Evolutionary conservation across 1,140 invertebrate species (phyloP).

Genomic region (Physella acuta): DNA sequence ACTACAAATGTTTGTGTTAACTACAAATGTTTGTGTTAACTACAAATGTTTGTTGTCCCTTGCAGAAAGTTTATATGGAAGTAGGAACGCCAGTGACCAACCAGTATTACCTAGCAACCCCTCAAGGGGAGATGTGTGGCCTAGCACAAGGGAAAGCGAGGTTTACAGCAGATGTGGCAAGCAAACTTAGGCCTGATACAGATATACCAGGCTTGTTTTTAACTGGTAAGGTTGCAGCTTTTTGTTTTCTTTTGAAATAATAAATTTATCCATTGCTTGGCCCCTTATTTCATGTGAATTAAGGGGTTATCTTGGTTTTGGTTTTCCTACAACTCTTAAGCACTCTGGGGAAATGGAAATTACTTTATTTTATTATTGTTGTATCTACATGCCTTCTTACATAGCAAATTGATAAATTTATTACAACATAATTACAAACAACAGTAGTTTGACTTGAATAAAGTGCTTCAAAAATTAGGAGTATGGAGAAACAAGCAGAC

Average conservation of each 20-base stretch:
- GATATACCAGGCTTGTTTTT: constrained; percentile 56
- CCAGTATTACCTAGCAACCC: constrained; percentile 55
- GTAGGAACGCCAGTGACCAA: constrained; percentile 58
- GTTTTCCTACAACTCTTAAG: not conserved
- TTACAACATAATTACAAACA: too few relatives aligned
- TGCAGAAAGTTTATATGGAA: constrained; percentile 51
- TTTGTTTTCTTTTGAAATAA: not conserved
- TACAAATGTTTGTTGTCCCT: not conserved
- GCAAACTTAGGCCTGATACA: constrained; percentile 53
- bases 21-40: not conserved
- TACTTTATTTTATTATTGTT: not conserved
- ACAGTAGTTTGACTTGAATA: too few relatives aligned
- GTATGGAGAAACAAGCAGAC: too few relatives aligned
- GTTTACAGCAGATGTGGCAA: constrained; percentile 46
- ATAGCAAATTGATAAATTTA: too few relatives aligned
- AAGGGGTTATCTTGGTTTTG: not conserved
- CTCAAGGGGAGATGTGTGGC: constrained; percentile 59
- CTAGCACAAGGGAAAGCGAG: constrained; percentile 52
- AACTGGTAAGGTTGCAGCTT: constrained; percentile 37
- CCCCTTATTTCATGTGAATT: not conserved
- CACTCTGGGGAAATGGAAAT: not conserved
- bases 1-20: not conserved
- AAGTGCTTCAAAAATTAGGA: too few relatives aligned
- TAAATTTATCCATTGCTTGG: not conserved
- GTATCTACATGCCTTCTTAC: too few relatives aligned